These are phyloP conservation scores for Garrulus glandarius DNA, from an alignment of 2,797 vertebrate species.

Conservation along the genomic window DNA sequence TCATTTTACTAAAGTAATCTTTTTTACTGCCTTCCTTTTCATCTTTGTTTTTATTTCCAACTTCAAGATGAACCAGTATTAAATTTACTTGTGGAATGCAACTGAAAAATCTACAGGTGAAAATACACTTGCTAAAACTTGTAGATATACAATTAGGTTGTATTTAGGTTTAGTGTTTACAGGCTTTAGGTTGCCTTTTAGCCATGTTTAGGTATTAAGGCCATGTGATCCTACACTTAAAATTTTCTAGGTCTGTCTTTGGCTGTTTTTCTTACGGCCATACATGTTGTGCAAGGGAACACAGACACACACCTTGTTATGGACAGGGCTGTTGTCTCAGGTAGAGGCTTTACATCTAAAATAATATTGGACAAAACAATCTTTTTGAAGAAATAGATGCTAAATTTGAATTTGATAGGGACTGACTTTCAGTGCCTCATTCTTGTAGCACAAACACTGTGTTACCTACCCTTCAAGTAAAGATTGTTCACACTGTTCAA, in stretches of 20 bases:
- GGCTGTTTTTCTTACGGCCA: neutral
- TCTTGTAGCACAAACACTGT: neutral
- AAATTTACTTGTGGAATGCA: neutral
- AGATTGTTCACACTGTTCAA: neutral
- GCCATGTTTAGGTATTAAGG: neutral
- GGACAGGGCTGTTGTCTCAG: neutral
- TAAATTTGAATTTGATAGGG: neutral
- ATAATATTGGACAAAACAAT: neutral
- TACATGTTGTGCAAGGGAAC: neutral
- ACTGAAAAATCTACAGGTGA: neutral
- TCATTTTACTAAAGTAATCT: neutral
- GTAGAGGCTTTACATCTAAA: neutral
- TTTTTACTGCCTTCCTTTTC: neutral
- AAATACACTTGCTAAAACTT: neutral
- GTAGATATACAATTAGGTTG: fast-evolving
- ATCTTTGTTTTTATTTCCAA: neutral
- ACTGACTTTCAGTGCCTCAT: neutral
- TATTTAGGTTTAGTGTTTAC: neutral
- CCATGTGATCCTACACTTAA: neutral
- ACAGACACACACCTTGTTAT: neutral
- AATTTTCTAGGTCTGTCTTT: neutral
- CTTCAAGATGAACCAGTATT: neutral
- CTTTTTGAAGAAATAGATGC: neutral
- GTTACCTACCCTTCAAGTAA: neutral
- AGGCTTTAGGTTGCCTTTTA: neutral